These are phyloP conservation scores for Chrysodeixis includens DNA, from an alignment of 2,888 invertebrate genomes.

Conservation along the genomic window DNA sequence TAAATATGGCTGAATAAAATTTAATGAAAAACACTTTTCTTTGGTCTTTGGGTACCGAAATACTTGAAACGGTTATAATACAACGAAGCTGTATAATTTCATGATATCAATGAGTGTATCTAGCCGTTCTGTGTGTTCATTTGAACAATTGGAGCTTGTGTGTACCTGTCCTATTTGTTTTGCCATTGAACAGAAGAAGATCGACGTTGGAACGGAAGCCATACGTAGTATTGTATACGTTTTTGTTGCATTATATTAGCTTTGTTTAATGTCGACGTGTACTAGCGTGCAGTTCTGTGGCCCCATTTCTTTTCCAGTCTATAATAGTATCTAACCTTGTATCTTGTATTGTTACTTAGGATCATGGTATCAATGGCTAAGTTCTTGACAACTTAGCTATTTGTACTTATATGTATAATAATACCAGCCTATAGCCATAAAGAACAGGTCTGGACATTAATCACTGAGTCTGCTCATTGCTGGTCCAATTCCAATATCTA, in stretches of 20 bases:
- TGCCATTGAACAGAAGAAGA: slow-evolving; percentile 64
- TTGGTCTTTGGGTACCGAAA: background rate
- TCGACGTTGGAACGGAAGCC: slow-evolving; percentile 66
- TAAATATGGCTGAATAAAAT: slow-evolving; percentile 5
- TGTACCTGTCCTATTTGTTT: slow-evolving; percentile 68
- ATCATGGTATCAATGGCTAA: too few species aligned
- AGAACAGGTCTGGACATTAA: too few species aligned
- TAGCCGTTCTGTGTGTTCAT: slow-evolving; percentile 41
- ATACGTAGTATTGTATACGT: slow-evolving; percentile 62
- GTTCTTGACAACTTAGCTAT: background rate
- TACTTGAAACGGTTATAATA: background rate
- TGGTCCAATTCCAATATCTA: too few species aligned
- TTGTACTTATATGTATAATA: too few species aligned
- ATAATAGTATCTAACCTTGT: background rate
- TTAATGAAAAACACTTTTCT: slow-evolving; percentile 3
- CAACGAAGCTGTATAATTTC: background rate
- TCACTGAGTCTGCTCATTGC: too few species aligned
- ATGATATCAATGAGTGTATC: slow-evolving; percentile 14
- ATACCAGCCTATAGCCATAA: too few species aligned
- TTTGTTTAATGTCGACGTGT: slow-evolving; percentile 55
- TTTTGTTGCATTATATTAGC: slow-evolving; percentile 64
- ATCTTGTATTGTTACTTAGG: background rate
- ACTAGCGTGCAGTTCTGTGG: background rate
- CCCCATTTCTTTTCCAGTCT: background rate
- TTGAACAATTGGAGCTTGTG: slow-evolving; percentile 61